Evolutionary conservation across 2,888 invertebrate genomes (phyloP).

Genomic region (Sericinus montela): DNA sequence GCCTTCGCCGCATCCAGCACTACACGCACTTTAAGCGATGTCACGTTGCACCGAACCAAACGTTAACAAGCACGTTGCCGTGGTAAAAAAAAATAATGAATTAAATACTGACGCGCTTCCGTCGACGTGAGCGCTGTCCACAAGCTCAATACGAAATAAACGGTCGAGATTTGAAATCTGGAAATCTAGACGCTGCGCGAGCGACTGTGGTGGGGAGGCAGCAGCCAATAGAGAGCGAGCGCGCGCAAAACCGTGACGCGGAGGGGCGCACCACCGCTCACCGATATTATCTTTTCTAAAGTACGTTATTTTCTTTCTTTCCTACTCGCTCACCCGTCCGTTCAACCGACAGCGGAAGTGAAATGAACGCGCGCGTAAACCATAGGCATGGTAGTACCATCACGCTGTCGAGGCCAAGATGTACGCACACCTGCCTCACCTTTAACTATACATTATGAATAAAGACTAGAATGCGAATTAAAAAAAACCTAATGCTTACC

Average conservation of each 20-base stretch:
- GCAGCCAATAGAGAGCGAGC: conserved; percentile 32
- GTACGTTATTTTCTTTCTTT: conserved; percentile 76
- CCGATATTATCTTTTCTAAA: conserved; percentile 70
- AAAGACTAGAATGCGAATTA: background rate
- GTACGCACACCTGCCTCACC: conserved; percentile 27
- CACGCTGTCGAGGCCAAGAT: conserved; percentile 18
- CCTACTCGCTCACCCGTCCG: conserved; percentile 57
- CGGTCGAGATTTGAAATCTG: conserved; percentile 79
- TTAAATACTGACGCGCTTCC: conserved; percentile 36
- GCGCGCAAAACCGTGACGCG: conserved; percentile 48
- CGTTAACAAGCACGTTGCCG: conserved; percentile 66
- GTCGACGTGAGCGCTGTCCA: conserved; percentile 48
- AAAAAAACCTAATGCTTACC: too few relatives aligned
- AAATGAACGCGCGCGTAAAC: conserved; percentile 72
- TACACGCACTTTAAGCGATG: conserved; percentile 71
- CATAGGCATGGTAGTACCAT: conserved; percentile 40
- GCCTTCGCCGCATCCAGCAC: conserved; percentile 54
- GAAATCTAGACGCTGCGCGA: conserved; percentile 72
- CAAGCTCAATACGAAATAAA: conserved; percentile 73
- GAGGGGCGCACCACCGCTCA: conserved; percentile 42
- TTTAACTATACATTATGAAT: conserved; percentile 8
- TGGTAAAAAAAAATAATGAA: conserved; percentile 48
- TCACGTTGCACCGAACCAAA: conserved; percentile 70
- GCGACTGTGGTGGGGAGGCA: conserved; percentile 47
- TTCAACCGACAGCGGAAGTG: conserved; percentile 75